These are phyloP conservation scores for Sarcophilus harrisii DNA, from an alignment of 2,797 vertebrate species.

Conservation along the genomic window DNA sequence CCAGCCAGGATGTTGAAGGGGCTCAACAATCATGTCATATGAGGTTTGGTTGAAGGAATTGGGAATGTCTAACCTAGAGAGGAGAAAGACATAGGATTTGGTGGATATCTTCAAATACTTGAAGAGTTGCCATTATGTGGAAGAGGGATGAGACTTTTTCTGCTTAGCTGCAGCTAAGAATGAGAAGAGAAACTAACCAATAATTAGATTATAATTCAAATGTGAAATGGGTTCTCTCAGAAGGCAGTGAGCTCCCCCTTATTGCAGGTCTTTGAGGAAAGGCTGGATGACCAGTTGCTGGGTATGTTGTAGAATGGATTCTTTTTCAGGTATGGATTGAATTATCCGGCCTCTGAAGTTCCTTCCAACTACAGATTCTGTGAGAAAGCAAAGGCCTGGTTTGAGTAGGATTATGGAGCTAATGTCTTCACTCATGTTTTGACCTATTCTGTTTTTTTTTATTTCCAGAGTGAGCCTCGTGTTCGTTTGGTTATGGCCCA, in stretches of 20 bases:
- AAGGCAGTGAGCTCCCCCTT: not conserved
- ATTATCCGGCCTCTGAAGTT: not conserved
- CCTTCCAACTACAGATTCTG: conserved; percentile 4
- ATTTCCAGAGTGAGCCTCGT: conserved; percentile 91
- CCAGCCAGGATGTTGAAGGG: not conserved
- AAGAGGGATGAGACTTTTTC: not conserved
- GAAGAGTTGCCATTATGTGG: not conserved
- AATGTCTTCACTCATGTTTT: not conserved
- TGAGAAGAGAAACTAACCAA: not conserved
- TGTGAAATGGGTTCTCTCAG: not conserved
- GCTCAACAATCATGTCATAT: not conserved
- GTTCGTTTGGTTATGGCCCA: conserved; percentile 93
- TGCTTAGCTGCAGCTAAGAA: not conserved
- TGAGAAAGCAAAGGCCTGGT: conserved; percentile 50
- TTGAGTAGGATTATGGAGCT: not conserved
- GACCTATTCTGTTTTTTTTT: not conserved
- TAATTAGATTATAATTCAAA: not conserved
- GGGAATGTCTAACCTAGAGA: not conserved
- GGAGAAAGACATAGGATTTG: not conserved
- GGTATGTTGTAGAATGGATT: not conserved
- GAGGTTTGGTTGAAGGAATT: not conserved
- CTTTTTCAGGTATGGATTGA: conserved; percentile 4
- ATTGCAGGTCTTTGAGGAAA: not conserved
- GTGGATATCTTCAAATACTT: not conserved
- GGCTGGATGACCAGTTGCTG: not conserved